These are phyloP conservation scores for Sporophila hypoxantha DNA, from an alignment of 2,113 vertebrate genomes.

Conservation along the genomic window DNA sequence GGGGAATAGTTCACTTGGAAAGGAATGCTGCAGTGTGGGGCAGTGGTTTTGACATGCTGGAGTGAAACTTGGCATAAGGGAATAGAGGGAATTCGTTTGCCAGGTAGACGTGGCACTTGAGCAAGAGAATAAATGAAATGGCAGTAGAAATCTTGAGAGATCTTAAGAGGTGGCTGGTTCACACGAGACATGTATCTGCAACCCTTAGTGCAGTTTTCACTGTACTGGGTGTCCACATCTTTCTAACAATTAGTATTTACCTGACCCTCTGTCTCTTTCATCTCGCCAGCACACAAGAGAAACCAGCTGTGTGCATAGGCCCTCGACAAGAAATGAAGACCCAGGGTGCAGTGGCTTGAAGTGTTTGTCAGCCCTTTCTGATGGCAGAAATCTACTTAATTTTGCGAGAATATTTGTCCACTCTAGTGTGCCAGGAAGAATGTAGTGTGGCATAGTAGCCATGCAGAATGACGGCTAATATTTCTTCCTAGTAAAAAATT, in stretches of 20 bases:
- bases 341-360: background rate
- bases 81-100: background rate
- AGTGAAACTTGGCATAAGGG: slow-evolving; percentile 39
- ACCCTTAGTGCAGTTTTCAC: background rate
- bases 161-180: background rate
- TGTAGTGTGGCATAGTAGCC: background rate
- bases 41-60: slow-evolving; percentile 43
- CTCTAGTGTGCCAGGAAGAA: slow-evolving; percentile 14
- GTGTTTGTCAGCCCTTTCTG: slow-evolving; percentile 22
- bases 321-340: slow-evolving; percentile 3
- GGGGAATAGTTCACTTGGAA: slow-evolving; percentile 47
- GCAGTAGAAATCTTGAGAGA: slow-evolving; percentile 18
- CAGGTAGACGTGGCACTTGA: slow-evolving; percentile 43
- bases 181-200: background rate
- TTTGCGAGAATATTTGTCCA: slow-evolving; percentile 5
- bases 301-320: background rate
- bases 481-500: slow-evolving; percentile 18
- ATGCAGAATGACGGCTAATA: background rate
- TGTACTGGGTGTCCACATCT: background rate
- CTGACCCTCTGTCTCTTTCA: background rate
- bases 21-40: slow-evolving; percentile 36
- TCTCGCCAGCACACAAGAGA: background rate
- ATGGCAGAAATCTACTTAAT: slow-evolving; percentile 23
- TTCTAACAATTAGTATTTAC: background rate
- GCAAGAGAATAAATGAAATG: slow-evolving; percentile 23